Percentiles rank a stretch among this genome's conserved stretches.
phyloP scores from a whole-genome alignment of 2,888 invertebrate genomes.

The Fragum whitleyi region DNA sequence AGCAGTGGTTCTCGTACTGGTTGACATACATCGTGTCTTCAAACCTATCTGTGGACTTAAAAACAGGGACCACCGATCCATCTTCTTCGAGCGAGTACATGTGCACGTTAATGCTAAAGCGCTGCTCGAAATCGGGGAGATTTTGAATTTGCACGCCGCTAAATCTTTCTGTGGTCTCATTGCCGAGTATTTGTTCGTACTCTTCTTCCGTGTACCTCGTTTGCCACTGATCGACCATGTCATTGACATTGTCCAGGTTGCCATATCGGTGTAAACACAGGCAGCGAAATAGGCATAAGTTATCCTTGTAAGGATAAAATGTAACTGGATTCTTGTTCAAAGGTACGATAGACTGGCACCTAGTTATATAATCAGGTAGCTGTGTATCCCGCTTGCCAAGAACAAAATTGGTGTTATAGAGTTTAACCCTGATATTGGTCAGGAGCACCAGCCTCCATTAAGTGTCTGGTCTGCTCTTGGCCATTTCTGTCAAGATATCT shows the following conservation, averaged over 20 bases:
- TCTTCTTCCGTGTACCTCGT: not conserved
- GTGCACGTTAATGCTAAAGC: conserved; percentile 44
- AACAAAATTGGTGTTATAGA: conserved; percentile 20
- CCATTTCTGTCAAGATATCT: conserved; percentile 25
- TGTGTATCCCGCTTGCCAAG: conserved; percentile 12
- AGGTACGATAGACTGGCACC: conserved; percentile 17
- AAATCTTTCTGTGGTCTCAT: too few relatives aligned
- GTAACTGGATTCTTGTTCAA: conserved; percentile 33
- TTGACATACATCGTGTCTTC: conserved; percentile 46
- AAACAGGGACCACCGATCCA: conserved; percentile 22
- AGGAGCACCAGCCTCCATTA: conserved; percentile 38
- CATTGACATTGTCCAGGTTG: not conserved
- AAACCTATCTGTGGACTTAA: conserved; percentile 27
- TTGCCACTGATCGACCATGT: conserved; percentile 7
- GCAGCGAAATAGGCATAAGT: conserved; percentile 46
- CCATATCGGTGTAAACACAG: conserved; percentile 29
- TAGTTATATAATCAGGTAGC: conserved; percentile 28
- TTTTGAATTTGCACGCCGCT: not conserved
- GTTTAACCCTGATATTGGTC: conserved; percentile 31
- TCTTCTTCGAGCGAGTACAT: conserved; percentile 40
- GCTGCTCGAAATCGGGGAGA: conserved; percentile 31
- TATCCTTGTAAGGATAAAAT: conserved; percentile 21
- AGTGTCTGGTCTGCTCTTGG: conserved; percentile 33
- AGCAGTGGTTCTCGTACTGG: conserved; percentile 41
- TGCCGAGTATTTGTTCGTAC: too few relatives aligned